phyloP scores from a whole-genome alignment of 1,140 invertebrate species.

The Drosophila triauraria region DNA sequence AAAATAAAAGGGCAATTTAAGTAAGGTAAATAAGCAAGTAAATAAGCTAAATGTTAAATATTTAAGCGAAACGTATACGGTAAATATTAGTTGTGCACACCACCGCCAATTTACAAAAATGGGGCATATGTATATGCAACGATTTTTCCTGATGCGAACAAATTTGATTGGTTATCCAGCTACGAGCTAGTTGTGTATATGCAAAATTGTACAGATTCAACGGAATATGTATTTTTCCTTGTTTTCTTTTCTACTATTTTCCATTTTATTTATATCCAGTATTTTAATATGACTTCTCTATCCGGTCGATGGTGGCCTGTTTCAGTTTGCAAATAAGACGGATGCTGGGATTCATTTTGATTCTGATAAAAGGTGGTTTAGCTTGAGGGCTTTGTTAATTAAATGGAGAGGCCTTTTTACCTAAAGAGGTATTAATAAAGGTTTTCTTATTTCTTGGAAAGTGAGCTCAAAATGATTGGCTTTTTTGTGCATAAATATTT shows the following conservation, averaged over 20 bases:
- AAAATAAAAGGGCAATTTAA: constrained; percentile 1
- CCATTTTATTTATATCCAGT: constrained; percentile 5
- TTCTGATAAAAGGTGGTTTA: neutral
- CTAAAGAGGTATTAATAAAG: neutral
- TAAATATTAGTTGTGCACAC: constrained; percentile 22
- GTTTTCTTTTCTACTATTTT: constrained; percentile 2
- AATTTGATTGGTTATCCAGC: constrained; percentile 20
- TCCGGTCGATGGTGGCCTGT: neutral
- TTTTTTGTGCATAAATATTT: too few species aligned
- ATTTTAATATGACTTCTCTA: constrained; percentile 12
- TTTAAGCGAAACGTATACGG: constrained; percentile 21
- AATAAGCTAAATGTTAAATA: neutral
- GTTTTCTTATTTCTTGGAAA: neutral
- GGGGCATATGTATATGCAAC: neutral
- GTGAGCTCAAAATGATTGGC: accelerated
- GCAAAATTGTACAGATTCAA: constrained; percentile 22
- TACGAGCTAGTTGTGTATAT: constrained; percentile 1
- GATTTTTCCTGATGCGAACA: constrained; percentile 11
- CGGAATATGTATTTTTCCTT: neutral
- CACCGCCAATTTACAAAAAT: constrained; percentile 7
- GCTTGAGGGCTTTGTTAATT: constrained; percentile 16
- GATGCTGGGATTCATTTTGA: neutral
- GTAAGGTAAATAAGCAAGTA: constrained; percentile 11
- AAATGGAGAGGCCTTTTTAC: constrained; percentile 10
- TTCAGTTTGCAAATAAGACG: neutral